These are phyloP conservation scores for Pheosia tremula DNA, from an alignment of 2,888 invertebrate genomes.

Conservation along the genomic window DNA sequence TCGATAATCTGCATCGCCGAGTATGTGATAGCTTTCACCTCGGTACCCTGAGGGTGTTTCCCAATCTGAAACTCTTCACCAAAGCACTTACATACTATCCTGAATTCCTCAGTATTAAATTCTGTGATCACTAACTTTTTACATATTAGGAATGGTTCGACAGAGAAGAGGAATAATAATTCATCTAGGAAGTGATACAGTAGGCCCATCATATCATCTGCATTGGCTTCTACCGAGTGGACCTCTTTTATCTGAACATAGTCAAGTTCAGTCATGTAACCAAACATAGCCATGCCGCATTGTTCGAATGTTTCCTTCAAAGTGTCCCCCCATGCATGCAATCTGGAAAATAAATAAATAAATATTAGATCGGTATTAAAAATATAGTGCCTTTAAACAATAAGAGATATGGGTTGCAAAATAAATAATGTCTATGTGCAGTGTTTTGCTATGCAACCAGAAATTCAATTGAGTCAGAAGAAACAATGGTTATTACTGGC, in stretches of 20 bases:
- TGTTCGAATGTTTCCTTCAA: constrained; percentile 97
- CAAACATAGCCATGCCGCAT: constrained; percentile 98
- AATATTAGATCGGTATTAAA: not conserved
- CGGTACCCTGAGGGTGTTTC: constrained; percentile 98
- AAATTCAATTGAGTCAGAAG: too few species aligned
- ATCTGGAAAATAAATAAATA: constrained; percentile 75
- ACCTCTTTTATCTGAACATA: constrained; percentile 92
- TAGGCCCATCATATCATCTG: constrained; percentile 94
- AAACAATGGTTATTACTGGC: too few species aligned
- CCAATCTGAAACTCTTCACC: constrained; percentile 97
- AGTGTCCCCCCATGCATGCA: constrained; percentile 96
- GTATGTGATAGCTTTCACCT: constrained; percentile 99
- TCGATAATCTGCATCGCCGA: constrained; percentile 98
- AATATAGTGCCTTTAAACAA: too few species aligned
- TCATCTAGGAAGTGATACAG: constrained; percentile 98
- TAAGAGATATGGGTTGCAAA: too few species aligned
- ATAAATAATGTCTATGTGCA: too few species aligned
- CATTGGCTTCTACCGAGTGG: constrained; percentile 93
- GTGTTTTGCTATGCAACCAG: too few species aligned
- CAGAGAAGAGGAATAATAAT: constrained; percentile 95
- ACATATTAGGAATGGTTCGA: constrained; percentile 95
- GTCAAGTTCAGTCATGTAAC: constrained; percentile 97
- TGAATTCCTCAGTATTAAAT: constrained; percentile 93
- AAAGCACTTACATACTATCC: constrained; percentile 91
- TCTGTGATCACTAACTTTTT: constrained; percentile 94